Conservation (phyloP, 1,140 invertebrate genomes). For the Stenopsyche tienmushanensis region DNA sequence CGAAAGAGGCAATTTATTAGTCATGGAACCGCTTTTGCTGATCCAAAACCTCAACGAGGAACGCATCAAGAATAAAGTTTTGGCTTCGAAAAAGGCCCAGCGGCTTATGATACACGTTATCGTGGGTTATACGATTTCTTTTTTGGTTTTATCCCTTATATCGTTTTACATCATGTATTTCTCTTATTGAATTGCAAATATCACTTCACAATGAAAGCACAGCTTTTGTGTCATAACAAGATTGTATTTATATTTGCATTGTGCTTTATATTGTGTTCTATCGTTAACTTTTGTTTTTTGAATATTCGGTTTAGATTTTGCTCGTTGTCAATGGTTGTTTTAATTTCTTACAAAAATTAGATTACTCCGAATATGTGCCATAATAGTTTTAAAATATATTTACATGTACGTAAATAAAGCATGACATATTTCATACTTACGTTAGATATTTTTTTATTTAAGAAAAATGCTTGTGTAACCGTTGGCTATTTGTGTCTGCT, state of each 20-base stretch:
- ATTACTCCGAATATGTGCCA: too few relatives aligned
- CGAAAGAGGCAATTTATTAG: slow-evolving; percentile 34
- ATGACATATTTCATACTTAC: too few relatives aligned
- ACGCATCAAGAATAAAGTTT: slow-evolving; percentile 32
- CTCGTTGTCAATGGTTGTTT: too few relatives aligned
- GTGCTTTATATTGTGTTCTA: background rate
- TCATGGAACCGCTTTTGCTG: slow-evolving; percentile 39
- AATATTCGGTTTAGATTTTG: background rate
- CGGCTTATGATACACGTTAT: slow-evolving; percentile 34
- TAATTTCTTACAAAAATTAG: too few relatives aligned
- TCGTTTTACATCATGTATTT: slow-evolving; percentile 38
- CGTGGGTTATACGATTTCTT: slow-evolving; percentile 36
- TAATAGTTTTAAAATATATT: too few relatives aligned
- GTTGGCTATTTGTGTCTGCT: too few relatives aligned
- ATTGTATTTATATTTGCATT: background rate
- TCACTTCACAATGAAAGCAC: too few relatives aligned
- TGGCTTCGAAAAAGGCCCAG: slow-evolving; percentile 34
- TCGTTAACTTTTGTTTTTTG: background rate
- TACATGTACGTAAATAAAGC: too few relatives aligned
- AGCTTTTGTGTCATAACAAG: background rate
- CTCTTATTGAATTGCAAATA: too few relatives aligned
- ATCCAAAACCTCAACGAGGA: slow-evolving; percentile 40
- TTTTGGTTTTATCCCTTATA: slow-evolving; percentile 33
- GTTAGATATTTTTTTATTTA: too few relatives aligned
- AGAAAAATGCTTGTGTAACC: too few relatives aligned